Evolutionary conservation across 2,888 invertebrate genomes (phyloP).

Genomic region (Parasteatoda lunata): DNA sequence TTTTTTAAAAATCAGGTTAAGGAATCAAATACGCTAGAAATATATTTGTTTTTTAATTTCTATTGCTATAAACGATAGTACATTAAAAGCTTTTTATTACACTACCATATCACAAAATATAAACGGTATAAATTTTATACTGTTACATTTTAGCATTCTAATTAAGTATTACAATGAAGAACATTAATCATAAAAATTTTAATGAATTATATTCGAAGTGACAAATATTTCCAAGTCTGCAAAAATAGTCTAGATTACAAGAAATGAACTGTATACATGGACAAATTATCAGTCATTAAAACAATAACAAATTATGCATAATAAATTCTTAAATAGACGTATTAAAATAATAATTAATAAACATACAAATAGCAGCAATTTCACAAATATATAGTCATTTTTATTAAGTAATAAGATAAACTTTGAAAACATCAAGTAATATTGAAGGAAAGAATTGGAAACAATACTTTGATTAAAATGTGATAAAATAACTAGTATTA

Average conservation of each 20-base stretch:
- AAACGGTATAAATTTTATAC: constrained; percentile 47
- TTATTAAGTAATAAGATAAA: too few species aligned
- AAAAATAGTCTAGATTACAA: constrained; percentile 45
- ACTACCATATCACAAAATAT: constrained; percentile 65
- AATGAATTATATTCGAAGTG: constrained; percentile 22
- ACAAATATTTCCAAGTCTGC: constrained; percentile 31
- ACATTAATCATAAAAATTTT: neutral
- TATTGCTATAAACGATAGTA: constrained; percentile 11
- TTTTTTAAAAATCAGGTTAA: too few species aligned
- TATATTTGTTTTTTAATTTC: constrained; percentile 32
- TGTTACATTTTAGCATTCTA: constrained; percentile 28
- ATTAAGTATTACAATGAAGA: constrained; percentile 15
- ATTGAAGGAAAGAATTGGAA: too few species aligned
- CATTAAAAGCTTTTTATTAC: constrained; percentile 49
- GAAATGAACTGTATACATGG: constrained; percentile 36
- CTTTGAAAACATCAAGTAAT: too few species aligned
- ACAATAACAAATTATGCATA: neutral
- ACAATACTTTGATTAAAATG: too few species aligned
- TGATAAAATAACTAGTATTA: too few species aligned
- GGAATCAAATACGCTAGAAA: neutral
- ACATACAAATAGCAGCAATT: too few species aligned
- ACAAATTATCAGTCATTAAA: constrained; percentile 18
- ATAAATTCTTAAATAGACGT: too few species aligned
- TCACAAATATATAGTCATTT: too few species aligned
- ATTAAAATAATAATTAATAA: too few species aligned